Evolutionary conservation across 2,888 invertebrate species (phyloP).

Genomic region (Baronia brevicornis): DNA sequence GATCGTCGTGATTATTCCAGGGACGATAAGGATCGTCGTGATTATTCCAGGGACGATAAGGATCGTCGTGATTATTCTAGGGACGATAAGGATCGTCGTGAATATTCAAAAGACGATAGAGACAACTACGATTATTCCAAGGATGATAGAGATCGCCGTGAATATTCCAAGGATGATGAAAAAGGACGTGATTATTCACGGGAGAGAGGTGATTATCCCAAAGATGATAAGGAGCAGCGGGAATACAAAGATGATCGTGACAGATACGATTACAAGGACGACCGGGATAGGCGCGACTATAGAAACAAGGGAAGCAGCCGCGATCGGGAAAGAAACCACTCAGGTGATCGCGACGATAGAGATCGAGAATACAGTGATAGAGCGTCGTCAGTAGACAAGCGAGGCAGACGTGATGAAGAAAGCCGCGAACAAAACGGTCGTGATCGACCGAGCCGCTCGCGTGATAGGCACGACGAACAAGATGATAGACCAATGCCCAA

Average conservation of each 20-base stretch:
- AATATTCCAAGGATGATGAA: conserved; percentile 26
- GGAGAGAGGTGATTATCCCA: too few species aligned
- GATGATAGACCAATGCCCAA: conserved; percentile 78
- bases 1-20: conserved; percentile 29
- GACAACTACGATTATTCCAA: conserved; percentile 17
- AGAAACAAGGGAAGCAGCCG: conserved; percentile 24
- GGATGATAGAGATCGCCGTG: conserved; percentile 24
- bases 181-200: conserved; percentile 36
- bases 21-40: conserved; percentile 28
- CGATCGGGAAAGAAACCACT: conserved; percentile 22
- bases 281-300: conserved; percentile 22
- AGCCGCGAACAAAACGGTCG: conserved; percentile 11
- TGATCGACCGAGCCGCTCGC: too few species aligned
- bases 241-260: conserved; percentile 26
- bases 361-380: conserved; percentile 18
- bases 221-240: conserved; percentile 27
- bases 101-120: conserved; percentile 29
- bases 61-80: conserved; percentile 25
- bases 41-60: conserved; percentile 20
- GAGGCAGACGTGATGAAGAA: conserved; percentile 14
- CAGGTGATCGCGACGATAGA: conserved; percentile 19
- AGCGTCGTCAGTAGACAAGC: conserved; percentile 18
- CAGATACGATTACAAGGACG: conserved; percentile 24
- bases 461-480: conserved; percentile 40
- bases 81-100: conserved; percentile 24